Evolutionary conservation across 1,140 invertebrate genomes (phyloP).

Genomic region (Anagrus nilaparvatae): DNA sequence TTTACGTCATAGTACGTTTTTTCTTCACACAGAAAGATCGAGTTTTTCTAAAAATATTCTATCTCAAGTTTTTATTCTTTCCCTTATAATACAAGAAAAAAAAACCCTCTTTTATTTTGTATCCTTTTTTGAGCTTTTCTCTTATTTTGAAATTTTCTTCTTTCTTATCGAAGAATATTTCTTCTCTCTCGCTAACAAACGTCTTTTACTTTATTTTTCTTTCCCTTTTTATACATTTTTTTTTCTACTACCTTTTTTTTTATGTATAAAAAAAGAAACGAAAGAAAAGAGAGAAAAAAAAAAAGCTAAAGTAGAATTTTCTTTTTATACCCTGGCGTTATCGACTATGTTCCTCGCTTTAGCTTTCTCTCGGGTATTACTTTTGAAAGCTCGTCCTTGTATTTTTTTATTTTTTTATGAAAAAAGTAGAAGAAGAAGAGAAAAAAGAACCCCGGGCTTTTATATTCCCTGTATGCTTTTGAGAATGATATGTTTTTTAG

Average conservation of each 20-base stretch:
- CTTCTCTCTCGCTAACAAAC: conserved; percentile 5
- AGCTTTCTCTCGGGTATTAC: conserved; percentile 22
- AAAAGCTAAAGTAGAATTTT: conserved; percentile 8
- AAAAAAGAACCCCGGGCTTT: conserved; percentile 14
- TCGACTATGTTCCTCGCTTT: conserved; percentile 29
- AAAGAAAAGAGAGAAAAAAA: neutral
- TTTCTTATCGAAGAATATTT: no score
- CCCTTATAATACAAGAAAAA: no score
- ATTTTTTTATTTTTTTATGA: no score
- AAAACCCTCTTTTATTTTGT: conserved; percentile 9
- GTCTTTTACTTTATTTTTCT: conserved; percentile 9
- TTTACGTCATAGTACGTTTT: no score
- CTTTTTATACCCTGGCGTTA: conserved; percentile 35
- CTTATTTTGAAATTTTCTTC: conserved; percentile 7
- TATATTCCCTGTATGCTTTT: no score
- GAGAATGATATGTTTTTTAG: no score
- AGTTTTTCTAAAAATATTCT: no score
- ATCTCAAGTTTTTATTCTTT: no score
- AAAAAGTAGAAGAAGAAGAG: no score
- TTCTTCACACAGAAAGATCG: no score
- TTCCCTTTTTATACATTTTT: conserved; percentile 7
- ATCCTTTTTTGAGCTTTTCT: conserved; percentile 9
- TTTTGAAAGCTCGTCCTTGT: conserved; percentile 23
- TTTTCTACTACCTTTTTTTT: conserved; percentile 11
- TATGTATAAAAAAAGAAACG: conserved; percentile 1